Evolutionary conservation across 1,140 invertebrate genomes (phyloP).

Genomic region (Drosophila novamexicana): DNA sequence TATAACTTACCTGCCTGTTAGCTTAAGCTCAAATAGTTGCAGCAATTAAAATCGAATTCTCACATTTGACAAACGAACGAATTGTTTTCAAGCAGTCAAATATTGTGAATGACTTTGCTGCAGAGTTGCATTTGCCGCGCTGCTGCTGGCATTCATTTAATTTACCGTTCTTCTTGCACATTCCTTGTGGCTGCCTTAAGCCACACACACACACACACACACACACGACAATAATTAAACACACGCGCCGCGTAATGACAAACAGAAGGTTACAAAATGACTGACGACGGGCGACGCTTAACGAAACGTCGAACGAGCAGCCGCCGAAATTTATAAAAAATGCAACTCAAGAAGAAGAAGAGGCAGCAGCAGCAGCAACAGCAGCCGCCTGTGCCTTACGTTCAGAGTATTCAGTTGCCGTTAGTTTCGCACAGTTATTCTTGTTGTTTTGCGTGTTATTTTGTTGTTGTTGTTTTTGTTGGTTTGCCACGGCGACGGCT

Average conservation of each 20-base stretch:
- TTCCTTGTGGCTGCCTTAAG: conserved; percentile 9
- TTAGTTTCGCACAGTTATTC: conserved; percentile 3
- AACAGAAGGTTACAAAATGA: conserved; percentile 6
- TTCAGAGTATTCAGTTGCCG: conserved; percentile 6
- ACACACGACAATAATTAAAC: conserved; percentile 45
- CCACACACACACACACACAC: background rate
- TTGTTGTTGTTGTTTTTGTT: conserved; percentile 20
- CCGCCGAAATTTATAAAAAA: conserved; percentile 45
- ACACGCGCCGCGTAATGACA: conserved; percentile 48
- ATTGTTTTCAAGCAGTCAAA: background rate
- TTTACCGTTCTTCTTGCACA: conserved; percentile 30
- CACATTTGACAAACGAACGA: background rate
- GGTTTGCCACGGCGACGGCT: conserved; percentile 26
- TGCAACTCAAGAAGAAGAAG: conserved; percentile 1
- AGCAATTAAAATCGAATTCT: background rate
- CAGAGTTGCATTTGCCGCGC: background rate
- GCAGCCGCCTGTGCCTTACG: conserved; percentile 7
- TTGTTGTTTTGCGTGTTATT: conserved; percentile 17
- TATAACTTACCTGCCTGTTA: conserved; percentile 13
- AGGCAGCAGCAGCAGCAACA: background rate
- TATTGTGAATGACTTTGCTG: no score
- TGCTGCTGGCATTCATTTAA: conserved; percentile 42
- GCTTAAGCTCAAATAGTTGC: background rate
- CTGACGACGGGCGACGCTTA: conserved; percentile 1
- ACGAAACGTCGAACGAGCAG: conserved; percentile 11